Evolutionary conservation across 2,797 vertebrate genomes (phyloP), one percentile per base, ranked within the genome.

Genomic region (Hypotaenidia philippensis): DNA sequence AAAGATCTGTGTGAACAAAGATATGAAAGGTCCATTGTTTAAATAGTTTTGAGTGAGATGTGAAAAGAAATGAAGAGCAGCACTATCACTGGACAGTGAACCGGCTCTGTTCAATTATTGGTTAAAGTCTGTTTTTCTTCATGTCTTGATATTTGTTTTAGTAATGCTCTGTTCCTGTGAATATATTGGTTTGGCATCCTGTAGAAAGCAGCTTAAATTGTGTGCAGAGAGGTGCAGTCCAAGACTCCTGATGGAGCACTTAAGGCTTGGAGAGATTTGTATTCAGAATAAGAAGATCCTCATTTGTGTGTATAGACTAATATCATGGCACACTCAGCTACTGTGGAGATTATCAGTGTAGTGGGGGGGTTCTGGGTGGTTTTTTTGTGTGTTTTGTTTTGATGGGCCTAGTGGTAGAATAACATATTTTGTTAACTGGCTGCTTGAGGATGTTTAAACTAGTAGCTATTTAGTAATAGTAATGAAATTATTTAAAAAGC

Each of bases 91-190:
- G 44, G 64, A 88, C n/a, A 32, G 26, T 72, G 41, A 52, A 44
- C n/a, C 59, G 59, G 2, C 32, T 83, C 40, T 47, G 25, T 75
- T 89, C 64, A 55, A 3, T 84, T 57, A 21, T 26, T 82, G 25
- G 20, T 78, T 75, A 7, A 91, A 68, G 17, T 79, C 61, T 59
- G 22, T 1, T n/a, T 72, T 69, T 83, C 26, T 86, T 81, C 63
- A 20, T 80, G n/a, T 44, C 50, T 83, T 91, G 69, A 21, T 91
- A 90, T 68, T 93, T 94, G 47, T 89, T 94, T 93, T 65, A 57
- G 47, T 40, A 71, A 63, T 69, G 27, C n/a, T 72, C 38, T 78
- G 7, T 80, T 23, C 36, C 53, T 69, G 29, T 38, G 50, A 63
- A 52, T 50, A 20, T 57, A 70, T 83, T 79, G 80, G 41, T 80